Conservation (phyloP, 2,888 invertebrate species). For the Rambutsinella grinnellia region DNA sequence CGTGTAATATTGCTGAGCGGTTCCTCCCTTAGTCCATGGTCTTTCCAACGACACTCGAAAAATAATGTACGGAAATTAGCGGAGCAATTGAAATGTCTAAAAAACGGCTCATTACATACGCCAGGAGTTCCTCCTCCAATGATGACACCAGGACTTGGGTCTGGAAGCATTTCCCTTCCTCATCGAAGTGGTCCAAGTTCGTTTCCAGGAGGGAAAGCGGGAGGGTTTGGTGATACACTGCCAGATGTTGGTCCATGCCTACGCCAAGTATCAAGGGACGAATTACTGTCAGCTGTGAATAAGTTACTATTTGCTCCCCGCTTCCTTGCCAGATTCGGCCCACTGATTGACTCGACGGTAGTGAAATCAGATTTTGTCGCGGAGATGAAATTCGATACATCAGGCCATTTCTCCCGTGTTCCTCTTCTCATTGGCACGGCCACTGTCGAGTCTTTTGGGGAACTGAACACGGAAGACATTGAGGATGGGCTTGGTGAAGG, state of each 20-base stretch:
- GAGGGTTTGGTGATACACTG: conserved; percentile 47
- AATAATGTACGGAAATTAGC: conserved; percentile 64
- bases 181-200: conserved; percentile 37
- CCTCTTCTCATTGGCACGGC: conserved; percentile 63
- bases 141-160: neutral
- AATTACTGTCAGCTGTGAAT: conserved; percentile 62
- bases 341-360: conserved; percentile 64
- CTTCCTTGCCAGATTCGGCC: conserved; percentile 64
- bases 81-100: conserved; percentile 59
- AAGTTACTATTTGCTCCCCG: conserved; percentile 61
- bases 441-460: conserved; percentile 64
- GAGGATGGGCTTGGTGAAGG: conserved; percentile 64
- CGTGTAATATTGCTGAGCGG: conserved; percentile 83
- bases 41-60: conserved; percentile 65
- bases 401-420: conserved; percentile 63
- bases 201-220: conserved; percentile 30
- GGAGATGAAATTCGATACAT: conserved; percentile 64
- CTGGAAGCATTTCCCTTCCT: conserved; percentile 6
- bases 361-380: conserved; percentile 64
- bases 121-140: conserved; percentile 18
- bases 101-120: conserved; percentile 32
- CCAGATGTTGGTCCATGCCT: conserved; percentile 64
- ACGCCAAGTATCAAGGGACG: conserved; percentile 61
- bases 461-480: conserved; percentile 66
- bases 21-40: conserved; percentile 81